phyloP scores from a whole-genome alignment of 2,888 invertebrate species.

The Fragum whitleyi region DNA sequence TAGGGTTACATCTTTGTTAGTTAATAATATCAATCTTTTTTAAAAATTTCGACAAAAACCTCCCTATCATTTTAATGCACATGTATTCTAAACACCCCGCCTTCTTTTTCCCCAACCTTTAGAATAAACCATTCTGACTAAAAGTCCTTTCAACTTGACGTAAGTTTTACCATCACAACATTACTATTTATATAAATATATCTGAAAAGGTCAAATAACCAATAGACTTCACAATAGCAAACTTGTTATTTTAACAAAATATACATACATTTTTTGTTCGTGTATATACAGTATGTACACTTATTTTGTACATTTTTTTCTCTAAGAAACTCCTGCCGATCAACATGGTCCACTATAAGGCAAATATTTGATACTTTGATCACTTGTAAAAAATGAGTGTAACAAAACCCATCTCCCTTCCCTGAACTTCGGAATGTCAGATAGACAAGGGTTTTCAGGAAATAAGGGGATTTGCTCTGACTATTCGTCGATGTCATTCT shows the following conservation, averaged over 20 bases:
- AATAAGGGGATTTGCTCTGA: no score
- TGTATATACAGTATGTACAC: slow-evolving; percentile 21
- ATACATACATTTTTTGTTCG: slow-evolving; percentile 24
- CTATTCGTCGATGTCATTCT: no score
- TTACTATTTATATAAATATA: slow-evolving; percentile 26
- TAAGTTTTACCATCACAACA: slow-evolving; percentile 22
- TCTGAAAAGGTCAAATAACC: slow-evolving; percentile 14
- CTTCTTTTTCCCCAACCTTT: not conserved
- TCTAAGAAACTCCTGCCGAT: slow-evolving; percentile 21
- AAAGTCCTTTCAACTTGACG: not conserved
- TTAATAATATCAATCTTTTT: slow-evolving; percentile 16
- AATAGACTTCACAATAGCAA: slow-evolving; percentile 27
- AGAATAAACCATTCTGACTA: not conserved
- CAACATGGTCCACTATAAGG: slow-evolving; percentile 27
- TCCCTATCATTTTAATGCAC: not conserved
- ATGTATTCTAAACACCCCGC: not conserved
- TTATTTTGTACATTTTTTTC: slow-evolving; percentile 18
- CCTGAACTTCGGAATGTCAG: no score
- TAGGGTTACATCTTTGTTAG: slow-evolving; percentile 19
- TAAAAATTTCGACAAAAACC: slow-evolving; percentile 2
- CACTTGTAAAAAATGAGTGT: slow-evolving; percentile 1
- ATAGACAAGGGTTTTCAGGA: no score
- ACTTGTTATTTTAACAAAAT: slow-evolving; percentile 24
- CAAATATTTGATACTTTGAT: slow-evolving; percentile 1
- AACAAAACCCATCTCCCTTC: slow-evolving; percentile 18